Conservation (phyloP, 2,888 invertebrate genomes). For the Epistrophe eligans region DNA sequence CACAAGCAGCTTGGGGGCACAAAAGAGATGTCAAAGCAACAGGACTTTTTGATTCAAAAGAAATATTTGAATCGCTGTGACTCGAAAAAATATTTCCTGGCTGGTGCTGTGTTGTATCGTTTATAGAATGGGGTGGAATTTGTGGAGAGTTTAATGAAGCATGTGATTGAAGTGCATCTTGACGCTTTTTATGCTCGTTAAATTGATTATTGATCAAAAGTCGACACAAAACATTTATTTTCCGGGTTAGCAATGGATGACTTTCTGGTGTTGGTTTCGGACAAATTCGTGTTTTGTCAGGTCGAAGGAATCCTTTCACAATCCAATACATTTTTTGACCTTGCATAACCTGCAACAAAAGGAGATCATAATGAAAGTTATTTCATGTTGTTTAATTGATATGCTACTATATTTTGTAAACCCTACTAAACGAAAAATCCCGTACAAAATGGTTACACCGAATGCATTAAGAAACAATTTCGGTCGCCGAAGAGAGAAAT, state of each 20-base stretch:
- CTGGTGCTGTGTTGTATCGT: neutral
- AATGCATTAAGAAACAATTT: too few species aligned
- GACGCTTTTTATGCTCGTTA: constrained; percentile 77
- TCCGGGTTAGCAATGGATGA: constrained; percentile 82
- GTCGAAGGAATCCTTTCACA: constrained; percentile 81
- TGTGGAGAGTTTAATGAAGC: neutral
- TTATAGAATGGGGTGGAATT: neutral
- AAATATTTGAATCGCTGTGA: neutral
- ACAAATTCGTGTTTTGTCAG: constrained; percentile 80
- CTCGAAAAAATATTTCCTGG: neutral
- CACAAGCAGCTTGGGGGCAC: neutral
- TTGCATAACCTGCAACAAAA: constrained; percentile 79
- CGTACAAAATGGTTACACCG: too few species aligned
- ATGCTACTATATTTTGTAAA: too few species aligned
- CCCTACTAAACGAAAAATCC: too few species aligned
- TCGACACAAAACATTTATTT: constrained; percentile 82
- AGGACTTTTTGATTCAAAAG: neutral
- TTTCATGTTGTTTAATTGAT: too few species aligned
- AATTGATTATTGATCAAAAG: constrained; percentile 81
- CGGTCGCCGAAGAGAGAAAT: too few species aligned
- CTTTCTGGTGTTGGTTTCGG: constrained; percentile 82
- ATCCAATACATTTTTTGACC: constrained; percentile 80
- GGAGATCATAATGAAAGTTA: neutral
- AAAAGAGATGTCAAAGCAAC: neutral
- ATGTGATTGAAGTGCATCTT: constrained; percentile 9